A percentile compares a stretch with the other conserved stretches of the same genome.
Conservation (phyloP, 1,140 invertebrate species). For the Kradibia gibbosae region DNA sequence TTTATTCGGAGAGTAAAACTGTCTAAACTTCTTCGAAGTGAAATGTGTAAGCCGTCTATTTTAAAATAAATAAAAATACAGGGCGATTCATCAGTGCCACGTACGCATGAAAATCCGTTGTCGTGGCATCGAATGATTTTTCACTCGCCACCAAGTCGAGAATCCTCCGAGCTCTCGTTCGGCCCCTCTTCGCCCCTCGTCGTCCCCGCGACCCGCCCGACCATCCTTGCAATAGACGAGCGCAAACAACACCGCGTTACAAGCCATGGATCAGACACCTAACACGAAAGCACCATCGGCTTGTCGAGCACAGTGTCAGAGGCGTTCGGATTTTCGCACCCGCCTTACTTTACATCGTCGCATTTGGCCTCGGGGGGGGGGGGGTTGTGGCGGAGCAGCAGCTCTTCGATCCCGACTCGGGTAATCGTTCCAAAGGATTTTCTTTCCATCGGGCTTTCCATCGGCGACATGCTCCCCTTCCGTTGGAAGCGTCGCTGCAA, state of each 20-base stretch:
- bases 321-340: not conserved
- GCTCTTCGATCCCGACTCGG: too few relatives aligned
- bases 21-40: not conserved
- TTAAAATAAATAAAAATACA: constrained; percentile 35
- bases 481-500: too few relatives aligned
- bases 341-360: too few relatives aligned
- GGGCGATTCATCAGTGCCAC: not conserved
- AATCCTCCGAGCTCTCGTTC: not conserved
- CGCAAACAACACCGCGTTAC: constrained; percentile 14
- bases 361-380: too few relatives aligned
- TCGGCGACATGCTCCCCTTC: too few relatives aligned
- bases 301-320: not conserved
- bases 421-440: too few relatives aligned
- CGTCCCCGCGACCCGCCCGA: not conserved
- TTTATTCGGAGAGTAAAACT: not conserved
- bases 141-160: not conserved
- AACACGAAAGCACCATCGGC: not conserved
- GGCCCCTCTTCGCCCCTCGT: too few relatives aligned
- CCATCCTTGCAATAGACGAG: not conserved
- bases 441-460: too few relatives aligned
- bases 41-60: constrained; percentile 19
- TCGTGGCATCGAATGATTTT: constrained; percentile 8
- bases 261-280: not conserved
- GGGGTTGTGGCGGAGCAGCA: too few relatives aligned
- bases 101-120: not conserved